A percentile compares a stretch with the other conserved stretches of the same genome.
Evolutionary conservation across 2,888 invertebrate genomes (phyloP).

Genomic region (Caenorhabditis sp.): DNA sequence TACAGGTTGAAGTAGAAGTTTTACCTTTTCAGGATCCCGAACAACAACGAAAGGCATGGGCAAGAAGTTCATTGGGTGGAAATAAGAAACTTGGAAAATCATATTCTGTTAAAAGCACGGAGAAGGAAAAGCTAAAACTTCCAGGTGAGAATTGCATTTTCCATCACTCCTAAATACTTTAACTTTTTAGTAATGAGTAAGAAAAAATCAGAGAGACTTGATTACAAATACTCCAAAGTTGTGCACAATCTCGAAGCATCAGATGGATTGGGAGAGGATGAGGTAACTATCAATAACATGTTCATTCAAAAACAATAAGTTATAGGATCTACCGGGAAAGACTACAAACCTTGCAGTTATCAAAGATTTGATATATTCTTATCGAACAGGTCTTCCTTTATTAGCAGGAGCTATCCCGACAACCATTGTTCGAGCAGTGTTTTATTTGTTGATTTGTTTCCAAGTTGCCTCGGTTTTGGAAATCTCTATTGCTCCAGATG

Average conservation of each 20-base stretch:
- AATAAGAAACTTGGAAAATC: conserved; percentile 63
- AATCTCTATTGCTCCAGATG: conserved; percentile 60
- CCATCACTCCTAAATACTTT: neutral
- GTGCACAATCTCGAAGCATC: conserved; percentile 31
- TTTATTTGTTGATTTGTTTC: conserved; percentile 67
- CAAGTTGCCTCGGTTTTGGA: conserved; percentile 67
- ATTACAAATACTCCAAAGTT: conserved; percentile 51
- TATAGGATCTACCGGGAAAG: conserved; percentile 40
- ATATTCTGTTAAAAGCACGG: conserved; percentile 63
- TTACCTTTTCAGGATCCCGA: conserved; percentile 43
- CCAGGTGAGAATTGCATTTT: conserved; percentile 36
- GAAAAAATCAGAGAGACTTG: conserved; percentile 57
- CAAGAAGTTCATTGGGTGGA: conserved; percentile 63
- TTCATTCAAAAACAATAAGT: too few relatives aligned
- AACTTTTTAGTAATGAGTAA: conserved; percentile 56
- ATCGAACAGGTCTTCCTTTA: conserved; percentile 49
- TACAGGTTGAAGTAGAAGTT: conserved; percentile 18
- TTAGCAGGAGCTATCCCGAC: conserved; percentile 60
- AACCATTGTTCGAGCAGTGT: conserved; percentile 63
- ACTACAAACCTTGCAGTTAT: conserved; percentile 42
- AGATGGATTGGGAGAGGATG: conserved; percentile 19
- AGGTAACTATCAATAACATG: neutral
- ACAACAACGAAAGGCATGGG: conserved; percentile 61
- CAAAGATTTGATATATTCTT: conserved; percentile 55
- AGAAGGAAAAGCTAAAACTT: conserved; percentile 61